Evolutionary conservation across 2,113 vertebrate genomes (phyloP), one percentile per base, ranked within the genome.

Genomic region (Tricholaema leucomelas): DNA sequence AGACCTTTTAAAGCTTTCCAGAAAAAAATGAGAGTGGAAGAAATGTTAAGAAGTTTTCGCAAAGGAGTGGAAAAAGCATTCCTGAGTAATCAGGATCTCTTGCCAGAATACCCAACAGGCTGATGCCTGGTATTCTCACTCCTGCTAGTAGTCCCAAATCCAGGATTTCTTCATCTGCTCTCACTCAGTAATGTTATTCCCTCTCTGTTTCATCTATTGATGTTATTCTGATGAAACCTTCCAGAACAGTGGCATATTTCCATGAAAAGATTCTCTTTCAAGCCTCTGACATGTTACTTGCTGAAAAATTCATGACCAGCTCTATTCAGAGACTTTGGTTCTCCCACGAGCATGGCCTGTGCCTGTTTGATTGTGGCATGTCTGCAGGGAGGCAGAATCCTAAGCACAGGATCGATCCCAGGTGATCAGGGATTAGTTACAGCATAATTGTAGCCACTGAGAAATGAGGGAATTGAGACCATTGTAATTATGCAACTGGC

Each of bases 231-330:
- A 63, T 59, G 55, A 66, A 66, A 21, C 59, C 55, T 70, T 87
- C 56, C 72, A 28, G 16, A 92, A 46, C 44, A 77, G 75, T 48
- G 18, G 13, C 36, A 8, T 42, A 65, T 87, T 93, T 72, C 64
- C 18, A 4, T 44, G 60, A 59, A 92, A 76, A 92, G 20, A 42
- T 77, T 82, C 33, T 80, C 13, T 73, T 77, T 70, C 72, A 77
- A 76, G 78, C 59, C 40, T 11, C 44, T 87, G 78, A 66, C 52
- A 23, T 77, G 64, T 59, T 82, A 64, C 33, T 66, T 71, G 79
- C 52, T 92, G 75, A 94, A 96, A 93, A 95, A 90, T 92, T 91
- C 30, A 87, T 87, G 82, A 44, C 40, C 33, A n/a, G 28, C 55
- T 79, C 11, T n/a, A 74, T 56, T 55, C 23, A 6, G 72, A 87